Base-by-base conservation (phyloP, 2,888 invertebrate species). In the Andrena bicolor region DNA sequence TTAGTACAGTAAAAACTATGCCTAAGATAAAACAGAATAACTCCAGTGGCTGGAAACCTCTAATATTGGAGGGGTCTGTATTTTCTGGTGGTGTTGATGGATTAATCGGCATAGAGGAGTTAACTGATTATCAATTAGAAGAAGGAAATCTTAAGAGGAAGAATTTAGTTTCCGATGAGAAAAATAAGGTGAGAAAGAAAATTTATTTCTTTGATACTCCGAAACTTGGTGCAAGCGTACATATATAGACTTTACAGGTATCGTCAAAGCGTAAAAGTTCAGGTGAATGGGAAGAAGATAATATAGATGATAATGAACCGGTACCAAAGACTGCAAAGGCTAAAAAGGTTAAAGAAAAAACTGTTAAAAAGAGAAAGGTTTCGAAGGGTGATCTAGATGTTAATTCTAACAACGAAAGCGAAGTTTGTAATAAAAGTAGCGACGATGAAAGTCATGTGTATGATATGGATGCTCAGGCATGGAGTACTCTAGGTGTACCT, bases 41-140 rank as follows among this genome's bases (percentile, higher is more conserved):
- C 20, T 23, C 56, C 53, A 89, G 94, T 83, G 94, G 94, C 85
- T 97, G 97, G 97, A 95, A 96, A 89, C 95, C 96, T 5, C 95
- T 97, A 0, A 94, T 96, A 81, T 93, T 97, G 41, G 96, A 96
- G 84, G 96, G 96, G 26, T 95, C 94, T 80, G 89, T 95, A 77
- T 90, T 94, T 58, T 94, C 93, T 20, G 94, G 89, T 4, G 95
- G 94, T 78, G 94, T 96, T 71, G 96, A 97, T 84, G 97, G 96
- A 13, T 95, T 98, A 81, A 95, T 97, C 49, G 97, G 97, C 0
- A 95, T 98, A 60, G 97, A 98, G 94, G 97, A 97, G 90, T 95
- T 98, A 80, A 95, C 95, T 3, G 95, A 96, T 85, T 97, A 97
- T 91, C 95, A 95, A 82, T 92, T 96, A 61, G 95, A 85, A 74